phyloP scores from a whole-genome alignment of 2,113 vertebrate genomes.

The Aegotheles bennettii region DNA sequence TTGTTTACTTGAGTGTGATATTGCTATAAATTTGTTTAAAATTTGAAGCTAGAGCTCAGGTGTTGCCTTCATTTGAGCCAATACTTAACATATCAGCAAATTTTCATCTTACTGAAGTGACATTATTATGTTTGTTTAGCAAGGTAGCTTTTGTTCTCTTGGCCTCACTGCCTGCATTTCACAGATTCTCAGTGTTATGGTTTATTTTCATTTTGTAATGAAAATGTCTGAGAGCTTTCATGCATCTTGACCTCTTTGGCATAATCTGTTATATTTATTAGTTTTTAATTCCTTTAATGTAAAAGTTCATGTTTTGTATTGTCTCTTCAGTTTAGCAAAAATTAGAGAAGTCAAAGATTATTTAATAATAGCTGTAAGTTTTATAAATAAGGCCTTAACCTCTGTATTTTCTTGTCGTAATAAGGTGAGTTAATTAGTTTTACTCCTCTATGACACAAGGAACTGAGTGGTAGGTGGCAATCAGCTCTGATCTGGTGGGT shows the following conservation, averaged over 20 bases:
- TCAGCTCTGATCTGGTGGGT: background rate
- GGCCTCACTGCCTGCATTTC: background rate
- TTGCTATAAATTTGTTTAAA: accelerated
- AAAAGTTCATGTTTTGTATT: background rate
- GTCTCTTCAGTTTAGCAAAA: background rate
- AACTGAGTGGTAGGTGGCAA: background rate
- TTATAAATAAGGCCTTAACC: background rate
- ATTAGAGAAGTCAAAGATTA: background rate
- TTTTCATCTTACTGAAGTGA: accelerated
- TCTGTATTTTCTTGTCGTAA: background rate
- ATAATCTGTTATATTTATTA: background rate
- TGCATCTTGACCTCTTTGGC: background rate
- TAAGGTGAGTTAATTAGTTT: background rate
- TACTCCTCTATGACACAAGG: background rate
- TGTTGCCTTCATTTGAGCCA: background rate
- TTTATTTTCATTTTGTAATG: background rate
- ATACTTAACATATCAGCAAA: accelerated
- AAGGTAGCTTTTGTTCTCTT: background rate
- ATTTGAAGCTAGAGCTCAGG: background rate
- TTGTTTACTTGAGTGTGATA: background rate
- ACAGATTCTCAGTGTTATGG: background rate
- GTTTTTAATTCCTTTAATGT: background rate
- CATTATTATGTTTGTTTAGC: background rate
- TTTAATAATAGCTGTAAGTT: background rate
- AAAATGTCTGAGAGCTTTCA: background rate